Evolutionary conservation across 2,888 invertebrate species (phyloP).

Genomic region (Reticulitermes lucifugus): DNA sequence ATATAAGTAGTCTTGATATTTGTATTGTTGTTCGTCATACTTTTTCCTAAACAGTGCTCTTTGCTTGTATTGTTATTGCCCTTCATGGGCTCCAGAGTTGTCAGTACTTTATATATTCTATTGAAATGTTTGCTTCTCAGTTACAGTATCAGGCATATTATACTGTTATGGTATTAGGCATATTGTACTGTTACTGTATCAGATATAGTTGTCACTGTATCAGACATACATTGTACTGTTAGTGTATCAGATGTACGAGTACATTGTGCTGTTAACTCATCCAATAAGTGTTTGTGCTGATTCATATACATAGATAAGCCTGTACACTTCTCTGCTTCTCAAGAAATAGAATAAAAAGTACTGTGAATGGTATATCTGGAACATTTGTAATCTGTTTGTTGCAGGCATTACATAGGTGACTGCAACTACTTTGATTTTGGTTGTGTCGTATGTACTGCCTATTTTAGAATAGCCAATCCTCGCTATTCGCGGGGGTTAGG

Average conservation of each 20-base stretch:
- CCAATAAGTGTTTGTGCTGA: not conserved
- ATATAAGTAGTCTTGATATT: no score
- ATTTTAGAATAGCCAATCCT: not conserved
- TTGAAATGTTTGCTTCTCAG: no score
- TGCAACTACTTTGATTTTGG: not conserved
- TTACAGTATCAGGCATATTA: no score
- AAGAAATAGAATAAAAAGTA: not conserved
- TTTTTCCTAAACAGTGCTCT: no score
- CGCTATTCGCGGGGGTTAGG: no score
- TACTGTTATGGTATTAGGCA: not conserved
- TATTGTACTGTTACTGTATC: not conserved
- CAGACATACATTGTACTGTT: no score
- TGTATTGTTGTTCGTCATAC: no score
- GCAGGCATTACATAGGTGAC: not conserved
- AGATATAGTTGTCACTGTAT: no score
- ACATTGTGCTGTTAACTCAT: not conserved
- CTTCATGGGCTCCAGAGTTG: no score
- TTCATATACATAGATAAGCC: not conserved
- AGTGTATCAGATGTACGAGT: no score
- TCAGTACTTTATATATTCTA: no score
- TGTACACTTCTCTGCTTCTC: not conserved
- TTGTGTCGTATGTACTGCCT: not conserved
- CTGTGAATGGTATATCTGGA: not conserved
- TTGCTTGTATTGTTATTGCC: no score
- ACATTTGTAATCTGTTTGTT: not conserved